Base-by-base conservation (phyloP, 2,113 vertebrate genomes). In the Sprattus sprattus region DNA sequence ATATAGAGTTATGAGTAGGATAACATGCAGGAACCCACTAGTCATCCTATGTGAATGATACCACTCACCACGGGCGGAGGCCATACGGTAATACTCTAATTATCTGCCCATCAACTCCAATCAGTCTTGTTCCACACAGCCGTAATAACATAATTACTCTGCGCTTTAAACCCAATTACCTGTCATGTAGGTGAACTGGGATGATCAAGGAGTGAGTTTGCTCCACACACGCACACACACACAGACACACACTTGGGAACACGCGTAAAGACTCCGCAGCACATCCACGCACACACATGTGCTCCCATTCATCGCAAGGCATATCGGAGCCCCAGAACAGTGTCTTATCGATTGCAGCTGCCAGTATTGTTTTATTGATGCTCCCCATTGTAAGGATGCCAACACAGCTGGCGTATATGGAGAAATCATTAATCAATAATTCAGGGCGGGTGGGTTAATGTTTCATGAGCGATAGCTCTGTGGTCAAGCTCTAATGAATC, bases 401-500 rank as follows among this genome's bases (percentile, higher is more conserved):
- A 81, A 54, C 67, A 85, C 92, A 88, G 88, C 92, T 88, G 52
- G 90, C 91, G 89, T 86, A 86, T 92, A 93, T 91, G 90, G 89
- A 89, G 94, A 88, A 89, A 94, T 94, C 93, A 92, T 92, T 89
- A 93, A 94, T 96, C 94, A 96, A 95, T 96, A 95, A 95, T 95
- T 97, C 93, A 97, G 93, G 89, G 92, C 89, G 86, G 92, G 82
- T 81, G 54, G 85, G 94, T 94, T 93, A 95, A 95, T 93, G 86
- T 96, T 97, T 96, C 88, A 95, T 94, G 94, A 92, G 83, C 85
- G 91, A 92, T 89, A 85, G 90, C 93, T 89, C 92, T 95, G 91
- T 95, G 94, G 95, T 95, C 95, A 96, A 92, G 93, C 91, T 90
- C 90, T 95, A 94, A 94, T 95, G 94, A 95, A 96, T 94, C 90